Percentiles rank a stretch among this genome's conserved stretches.
phyloP scores from a whole-genome alignment of 1,140 invertebrate species.

The Planococcus citri region DNA sequence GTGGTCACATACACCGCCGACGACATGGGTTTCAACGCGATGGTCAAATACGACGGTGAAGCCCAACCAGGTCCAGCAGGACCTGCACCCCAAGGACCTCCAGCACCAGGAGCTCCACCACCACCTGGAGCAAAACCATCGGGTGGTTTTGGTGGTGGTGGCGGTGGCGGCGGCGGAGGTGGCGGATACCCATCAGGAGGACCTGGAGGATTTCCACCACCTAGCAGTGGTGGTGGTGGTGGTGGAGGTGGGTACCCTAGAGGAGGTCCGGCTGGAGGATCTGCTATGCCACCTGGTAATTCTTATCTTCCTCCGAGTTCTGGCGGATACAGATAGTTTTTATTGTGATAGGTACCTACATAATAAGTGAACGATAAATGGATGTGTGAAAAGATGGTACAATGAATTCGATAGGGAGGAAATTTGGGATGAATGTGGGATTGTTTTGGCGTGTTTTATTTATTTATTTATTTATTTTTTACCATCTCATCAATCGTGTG shows the following conservation, averaged over 20 bases:
- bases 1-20: slow-evolving; percentile 53
- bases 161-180: background rate
- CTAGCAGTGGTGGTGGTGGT: background rate
- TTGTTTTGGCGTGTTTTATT: too few relatives aligned
- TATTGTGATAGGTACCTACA: too few relatives aligned
- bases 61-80: slow-evolving; percentile 43
- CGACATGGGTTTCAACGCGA: slow-evolving; percentile 61
- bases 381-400: too few relatives aligned
- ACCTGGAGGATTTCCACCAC: background rate
- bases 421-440: too few relatives aligned
- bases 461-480: too few relatives aligned
- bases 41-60: slow-evolving; percentile 58
- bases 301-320: background rate
- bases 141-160: background rate
- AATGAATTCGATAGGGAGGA: too few relatives aligned
- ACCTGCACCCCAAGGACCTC: slow-evolving; percentile 25
- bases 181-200: background rate
- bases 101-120: background rate
- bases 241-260: background rate
- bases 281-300: background rate
- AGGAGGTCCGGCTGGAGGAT: background rate
- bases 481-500: too few relatives aligned
- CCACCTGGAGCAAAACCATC: background rate
- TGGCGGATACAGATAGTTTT: background rate
- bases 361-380: too few relatives aligned